Conservation (phyloP, 1,140 invertebrate genomes). For the Nephotettix cincticeps region DNA sequence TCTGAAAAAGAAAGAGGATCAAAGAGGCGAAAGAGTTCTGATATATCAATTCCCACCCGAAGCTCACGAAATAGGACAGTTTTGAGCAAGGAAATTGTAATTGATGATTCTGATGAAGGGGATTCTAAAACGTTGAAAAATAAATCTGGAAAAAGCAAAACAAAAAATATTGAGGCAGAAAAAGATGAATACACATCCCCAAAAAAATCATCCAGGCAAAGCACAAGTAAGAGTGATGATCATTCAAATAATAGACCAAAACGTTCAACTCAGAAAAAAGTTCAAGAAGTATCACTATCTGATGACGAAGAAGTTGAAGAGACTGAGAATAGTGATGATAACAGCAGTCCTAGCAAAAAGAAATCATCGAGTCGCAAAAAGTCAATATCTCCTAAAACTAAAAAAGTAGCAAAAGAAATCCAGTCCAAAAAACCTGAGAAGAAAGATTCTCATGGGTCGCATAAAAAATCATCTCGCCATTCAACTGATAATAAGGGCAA, state of each 20-base stretch:
- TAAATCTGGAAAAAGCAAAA: background rate
- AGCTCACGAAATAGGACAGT: background rate
- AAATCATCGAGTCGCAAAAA: too few relatives aligned
- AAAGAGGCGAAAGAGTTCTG: background rate
- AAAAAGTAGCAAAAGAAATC: too few relatives aligned
- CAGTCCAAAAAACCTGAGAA: too few relatives aligned
- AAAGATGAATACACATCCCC: background rate
- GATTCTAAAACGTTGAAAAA: background rate
- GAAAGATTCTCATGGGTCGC: too few relatives aligned
- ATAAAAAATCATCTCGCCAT: too few relatives aligned
- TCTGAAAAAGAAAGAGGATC: background rate
- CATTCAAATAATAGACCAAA: background rate
- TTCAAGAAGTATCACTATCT: background rate
- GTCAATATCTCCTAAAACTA: too few relatives aligned
- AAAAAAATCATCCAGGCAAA: background rate
- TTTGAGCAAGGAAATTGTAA: background rate
- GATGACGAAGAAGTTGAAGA: constrained; percentile 14
- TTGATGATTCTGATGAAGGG: background rate
- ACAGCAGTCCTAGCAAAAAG: too few relatives aligned
- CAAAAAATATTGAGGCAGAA: background rate
- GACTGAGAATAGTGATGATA: background rate
- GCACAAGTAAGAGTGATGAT: background rate
- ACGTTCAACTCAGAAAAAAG: background rate
- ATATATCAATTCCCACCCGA: background rate
- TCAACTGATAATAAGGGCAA: too few relatives aligned